Percentiles rank a stretch among this genome's conserved stretches.
Evolutionary conservation across 2,113 vertebrate species (phyloP).

Genomic region (Etia nguti): DNA sequence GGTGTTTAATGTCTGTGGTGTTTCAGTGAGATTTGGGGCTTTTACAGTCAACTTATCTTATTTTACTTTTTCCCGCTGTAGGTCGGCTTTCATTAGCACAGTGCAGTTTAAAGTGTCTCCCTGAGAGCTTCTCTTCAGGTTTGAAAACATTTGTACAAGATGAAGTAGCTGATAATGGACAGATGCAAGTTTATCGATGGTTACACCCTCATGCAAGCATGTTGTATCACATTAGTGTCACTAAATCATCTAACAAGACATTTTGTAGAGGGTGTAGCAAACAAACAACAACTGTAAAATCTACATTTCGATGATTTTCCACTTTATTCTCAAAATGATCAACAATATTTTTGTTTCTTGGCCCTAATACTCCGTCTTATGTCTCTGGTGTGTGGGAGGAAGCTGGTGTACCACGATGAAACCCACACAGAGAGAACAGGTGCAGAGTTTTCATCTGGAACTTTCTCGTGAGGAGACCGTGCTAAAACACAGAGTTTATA

Average conservation of each 20-base stretch:
- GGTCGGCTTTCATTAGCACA: not conserved
- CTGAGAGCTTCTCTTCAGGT: not conserved
- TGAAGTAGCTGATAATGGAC: not conserved
- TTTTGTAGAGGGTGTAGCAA: fast-evolving
- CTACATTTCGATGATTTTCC: not conserved
- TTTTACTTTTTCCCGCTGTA: not conserved
- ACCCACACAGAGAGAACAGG: not conserved
- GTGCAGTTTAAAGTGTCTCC: not conserved
- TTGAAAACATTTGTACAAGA: not conserved
- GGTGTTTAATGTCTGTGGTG: not conserved
- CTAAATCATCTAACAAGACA: fast-evolving
- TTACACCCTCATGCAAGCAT: fast-evolving
- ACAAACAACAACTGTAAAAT: not conserved
- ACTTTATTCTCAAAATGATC: not conserved
- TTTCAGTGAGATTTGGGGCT: not conserved
- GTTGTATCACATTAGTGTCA: not conserved
- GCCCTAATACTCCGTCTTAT: fast-evolving
- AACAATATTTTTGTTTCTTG: not conserved
- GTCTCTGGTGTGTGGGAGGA: not conserved
- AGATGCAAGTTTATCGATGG: not conserved
- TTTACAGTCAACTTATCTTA: not conserved
- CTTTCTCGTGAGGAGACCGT: not conserved
- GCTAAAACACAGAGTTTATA: not conserved
- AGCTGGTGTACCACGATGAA: not conserved
- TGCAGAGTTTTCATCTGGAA: fast-evolving